Evolutionary conservation across 2,797 vertebrate species (phyloP).

Genomic region (Clarias laeviceps): DNA sequence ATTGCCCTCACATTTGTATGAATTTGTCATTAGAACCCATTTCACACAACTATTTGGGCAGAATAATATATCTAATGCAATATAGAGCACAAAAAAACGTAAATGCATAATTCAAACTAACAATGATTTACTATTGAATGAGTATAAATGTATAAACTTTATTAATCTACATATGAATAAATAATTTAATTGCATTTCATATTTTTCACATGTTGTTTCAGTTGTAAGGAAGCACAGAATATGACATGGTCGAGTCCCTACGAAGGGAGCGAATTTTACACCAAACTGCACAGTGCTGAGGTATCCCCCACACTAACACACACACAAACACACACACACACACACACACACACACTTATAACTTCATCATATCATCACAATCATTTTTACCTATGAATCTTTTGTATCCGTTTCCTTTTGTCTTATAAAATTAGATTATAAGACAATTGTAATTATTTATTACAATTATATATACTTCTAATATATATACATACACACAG

Average conservation of each 20-base stretch:
- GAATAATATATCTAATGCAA: not conserved
- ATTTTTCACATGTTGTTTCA: conserved; percentile 52
- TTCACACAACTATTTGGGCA: not conserved
- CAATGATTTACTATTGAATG: not conserved
- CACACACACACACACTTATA: not conserved
- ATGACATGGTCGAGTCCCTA: conserved; percentile 71
- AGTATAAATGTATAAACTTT: not conserved
- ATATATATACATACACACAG: no score
- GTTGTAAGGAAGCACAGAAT: conserved; percentile 80
- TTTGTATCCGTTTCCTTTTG: no score
- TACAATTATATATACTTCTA: no score
- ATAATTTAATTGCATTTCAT: not conserved
- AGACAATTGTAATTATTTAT: no score
- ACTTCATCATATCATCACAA: no score
- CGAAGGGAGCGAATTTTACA: conserved; percentile 73
- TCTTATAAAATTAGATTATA: no score
- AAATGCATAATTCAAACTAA: not conserved
- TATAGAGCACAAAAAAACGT: not conserved
- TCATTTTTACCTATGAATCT: no score
- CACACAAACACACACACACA: not conserved
- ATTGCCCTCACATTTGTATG: no score
- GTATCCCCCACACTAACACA: conserved; percentile 57
- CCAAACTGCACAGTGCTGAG: conserved; percentile 79
- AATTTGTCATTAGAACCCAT: not conserved
- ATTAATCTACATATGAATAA: not conserved